Percentiles rank a stretch among this genome's conserved stretches.
phyloP scores from a whole-genome alignment of 2,797 vertebrate genomes.

The Amblyopsis hoosieri region DNA sequence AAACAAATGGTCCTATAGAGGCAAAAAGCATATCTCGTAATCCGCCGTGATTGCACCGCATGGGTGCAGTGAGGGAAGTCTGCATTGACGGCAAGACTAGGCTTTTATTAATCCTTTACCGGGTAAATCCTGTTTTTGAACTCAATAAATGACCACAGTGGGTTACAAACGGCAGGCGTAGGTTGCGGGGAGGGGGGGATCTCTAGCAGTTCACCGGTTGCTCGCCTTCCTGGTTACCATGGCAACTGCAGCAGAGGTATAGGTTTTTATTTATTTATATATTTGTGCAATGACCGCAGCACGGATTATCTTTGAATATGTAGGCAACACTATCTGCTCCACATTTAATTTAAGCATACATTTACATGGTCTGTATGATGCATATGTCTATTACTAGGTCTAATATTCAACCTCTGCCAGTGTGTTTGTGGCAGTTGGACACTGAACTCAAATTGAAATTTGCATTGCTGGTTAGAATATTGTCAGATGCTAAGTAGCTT shows the following conservation, averaged over 20 bases:
- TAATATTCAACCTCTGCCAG: not conserved
- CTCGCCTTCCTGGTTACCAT: constrained; percentile 68
- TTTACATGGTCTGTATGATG: no score
- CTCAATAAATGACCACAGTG: constrained; percentile 57
- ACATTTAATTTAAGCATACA: constrained; percentile 11
- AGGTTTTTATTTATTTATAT: constrained; percentile 29
- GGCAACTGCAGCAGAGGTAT: constrained; percentile 71
- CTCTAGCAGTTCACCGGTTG: constrained; percentile 20
- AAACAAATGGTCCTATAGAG: constrained; percentile 13
- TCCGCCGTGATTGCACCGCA: constrained; percentile 39
- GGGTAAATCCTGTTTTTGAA: constrained; percentile 62
- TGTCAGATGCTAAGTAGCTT: constrained; percentile 39
- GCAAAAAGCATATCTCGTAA: constrained; percentile 20
- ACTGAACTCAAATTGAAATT: not conserved
- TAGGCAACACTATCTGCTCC: constrained; percentile 20
- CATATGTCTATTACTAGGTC: not conserved
- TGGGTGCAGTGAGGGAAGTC: not conserved
- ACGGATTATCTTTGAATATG: constrained; percentile 40
- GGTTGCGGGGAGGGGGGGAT: constrained; percentile 43
- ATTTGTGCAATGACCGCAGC: constrained; percentile 39
- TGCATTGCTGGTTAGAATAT: not conserved
- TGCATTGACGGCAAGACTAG: constrained; percentile 22
- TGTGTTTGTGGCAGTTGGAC: no score
- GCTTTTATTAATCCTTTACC: constrained; percentile 59
- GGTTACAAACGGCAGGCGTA: constrained; percentile 63